Conservation (phyloP, 2,113 vertebrate genomes). For the Rafetus swinhoei region DNA sequence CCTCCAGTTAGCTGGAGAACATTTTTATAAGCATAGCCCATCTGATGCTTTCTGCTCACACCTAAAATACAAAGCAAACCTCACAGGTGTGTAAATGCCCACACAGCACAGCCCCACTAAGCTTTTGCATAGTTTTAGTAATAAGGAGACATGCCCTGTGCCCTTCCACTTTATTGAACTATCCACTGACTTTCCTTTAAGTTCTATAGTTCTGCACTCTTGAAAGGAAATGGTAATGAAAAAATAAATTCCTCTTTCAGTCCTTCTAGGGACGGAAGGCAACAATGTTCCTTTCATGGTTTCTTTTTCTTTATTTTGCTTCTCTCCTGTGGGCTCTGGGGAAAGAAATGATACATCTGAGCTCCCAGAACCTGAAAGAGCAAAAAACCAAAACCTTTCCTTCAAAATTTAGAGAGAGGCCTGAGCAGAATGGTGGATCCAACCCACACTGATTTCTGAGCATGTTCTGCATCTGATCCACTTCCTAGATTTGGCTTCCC, state of each 20-base stretch:
- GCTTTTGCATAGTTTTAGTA: not conserved
- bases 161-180: not conserved
- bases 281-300: not conserved
- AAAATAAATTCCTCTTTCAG: not conserved
- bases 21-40: not conserved
- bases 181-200: not conserved
- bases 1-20: not conserved
- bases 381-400: not conserved
- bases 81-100: not conserved
- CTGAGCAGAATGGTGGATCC: not conserved
- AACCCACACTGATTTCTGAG: not conserved
- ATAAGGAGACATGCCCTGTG: not conserved
- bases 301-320: not conserved
- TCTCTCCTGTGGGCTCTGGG: not conserved
- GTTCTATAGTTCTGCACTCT: not conserved
- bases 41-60: not conserved
- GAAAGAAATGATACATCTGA: not conserved
- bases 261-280: not conserved
- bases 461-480: not conserved
- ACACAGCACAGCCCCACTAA: not conserved
- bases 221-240: not conserved
- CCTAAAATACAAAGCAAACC: not conserved
- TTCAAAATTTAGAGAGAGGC: not conserved
- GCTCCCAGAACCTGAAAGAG: not conserved
- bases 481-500: not conserved